Conservation (phyloP, 30 jellyfish, hydroid and myxozoan species). For the Nemopilema nomurai region DNA sequence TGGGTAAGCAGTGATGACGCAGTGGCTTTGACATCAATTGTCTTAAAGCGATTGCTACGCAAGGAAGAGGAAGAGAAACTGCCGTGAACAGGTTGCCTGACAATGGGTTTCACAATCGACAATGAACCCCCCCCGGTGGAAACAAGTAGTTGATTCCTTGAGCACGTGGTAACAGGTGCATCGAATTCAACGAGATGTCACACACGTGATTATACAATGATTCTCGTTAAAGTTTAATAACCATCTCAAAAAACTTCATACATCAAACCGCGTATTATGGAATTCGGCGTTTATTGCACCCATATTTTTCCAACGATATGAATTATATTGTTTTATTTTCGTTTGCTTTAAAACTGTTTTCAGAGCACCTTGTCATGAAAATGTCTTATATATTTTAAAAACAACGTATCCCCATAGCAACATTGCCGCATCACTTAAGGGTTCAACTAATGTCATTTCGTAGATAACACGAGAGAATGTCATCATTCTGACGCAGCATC, state of each 20-base stretch:
- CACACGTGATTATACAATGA: conserved; percentile 19
- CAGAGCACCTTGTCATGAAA: not conserved
- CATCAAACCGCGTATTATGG: not conserved
- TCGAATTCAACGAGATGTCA: conserved; percentile 13
- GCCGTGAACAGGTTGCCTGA: not conserved
- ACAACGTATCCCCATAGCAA: not conserved
- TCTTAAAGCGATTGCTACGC: too few relatives aligned
- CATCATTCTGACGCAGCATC: too few relatives aligned
- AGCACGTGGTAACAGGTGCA: conserved; percentile 57
- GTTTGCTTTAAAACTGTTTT: not conserved
- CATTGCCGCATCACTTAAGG: not conserved
- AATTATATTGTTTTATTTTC: not conserved
- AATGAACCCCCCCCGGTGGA: not conserved
- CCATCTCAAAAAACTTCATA: not conserved
- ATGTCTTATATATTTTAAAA: not conserved
- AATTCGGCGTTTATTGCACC: not conserved
- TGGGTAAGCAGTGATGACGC: too few relatives aligned
- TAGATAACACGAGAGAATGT: too few relatives aligned
- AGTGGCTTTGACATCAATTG: not conserved
- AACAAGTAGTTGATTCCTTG: not conserved
- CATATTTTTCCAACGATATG: not conserved
- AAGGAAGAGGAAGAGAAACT: too few relatives aligned
- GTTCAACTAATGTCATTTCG: too few relatives aligned
- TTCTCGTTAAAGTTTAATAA: conserved; percentile 8
- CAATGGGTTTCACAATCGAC: not conserved